Percentiles rank a stretch among this genome's conserved stretches.
These are phyloP conservation scores for Drosophila oshimai DNA, from an alignment of 1,140 invertebrate species.

Conservation along the genomic window DNA sequence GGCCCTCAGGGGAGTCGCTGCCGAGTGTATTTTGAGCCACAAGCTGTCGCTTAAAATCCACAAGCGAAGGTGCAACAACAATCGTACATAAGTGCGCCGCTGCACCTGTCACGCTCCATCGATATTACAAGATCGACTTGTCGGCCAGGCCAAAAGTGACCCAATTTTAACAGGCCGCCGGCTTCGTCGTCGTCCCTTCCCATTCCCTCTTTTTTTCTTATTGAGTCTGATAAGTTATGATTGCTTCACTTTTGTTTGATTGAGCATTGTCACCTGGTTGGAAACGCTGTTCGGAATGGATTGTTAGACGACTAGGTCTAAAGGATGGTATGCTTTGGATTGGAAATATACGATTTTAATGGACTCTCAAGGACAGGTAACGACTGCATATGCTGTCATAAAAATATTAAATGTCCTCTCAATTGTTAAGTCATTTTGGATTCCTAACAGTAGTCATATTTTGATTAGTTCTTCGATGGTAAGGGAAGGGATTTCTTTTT, in stretches of 20 bases:
- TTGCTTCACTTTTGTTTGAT: conserved; percentile 51
- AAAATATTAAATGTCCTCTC: conserved; percentile 12
- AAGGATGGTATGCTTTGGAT: not conserved
- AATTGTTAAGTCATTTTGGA: not conserved
- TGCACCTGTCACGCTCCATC: conserved; percentile 74
- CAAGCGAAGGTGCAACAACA: conserved; percentile 44
- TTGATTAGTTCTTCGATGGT: conserved; percentile 17
- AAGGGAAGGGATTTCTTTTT: no score
- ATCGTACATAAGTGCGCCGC: conserved; percentile 54
- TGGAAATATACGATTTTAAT: not conserved
- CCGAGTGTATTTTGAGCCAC: conserved; percentile 46
- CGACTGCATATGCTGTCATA: conserved; percentile 29
- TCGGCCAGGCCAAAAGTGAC: conserved; percentile 58
- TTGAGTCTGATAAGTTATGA: conserved; percentile 67
- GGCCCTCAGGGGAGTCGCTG: conserved; percentile 60
- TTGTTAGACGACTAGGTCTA: conserved; percentile 15
- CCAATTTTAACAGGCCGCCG: conserved; percentile 57
- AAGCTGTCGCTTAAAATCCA: conserved; percentile 64
- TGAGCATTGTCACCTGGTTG: conserved; percentile 64
- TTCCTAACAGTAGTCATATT: conserved; percentile 23
- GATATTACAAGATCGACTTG: conserved; percentile 61
- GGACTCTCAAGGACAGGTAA: conserved; percentile 33
- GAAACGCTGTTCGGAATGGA: conserved; percentile 30
- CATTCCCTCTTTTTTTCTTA: not conserved
- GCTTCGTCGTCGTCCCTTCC: not conserved